Evolutionary conservation across 2,888 invertebrate genomes (phyloP), one percentile per base, ranked within the genome.

Genomic region (Acanthacorydalis orientalis): DNA sequence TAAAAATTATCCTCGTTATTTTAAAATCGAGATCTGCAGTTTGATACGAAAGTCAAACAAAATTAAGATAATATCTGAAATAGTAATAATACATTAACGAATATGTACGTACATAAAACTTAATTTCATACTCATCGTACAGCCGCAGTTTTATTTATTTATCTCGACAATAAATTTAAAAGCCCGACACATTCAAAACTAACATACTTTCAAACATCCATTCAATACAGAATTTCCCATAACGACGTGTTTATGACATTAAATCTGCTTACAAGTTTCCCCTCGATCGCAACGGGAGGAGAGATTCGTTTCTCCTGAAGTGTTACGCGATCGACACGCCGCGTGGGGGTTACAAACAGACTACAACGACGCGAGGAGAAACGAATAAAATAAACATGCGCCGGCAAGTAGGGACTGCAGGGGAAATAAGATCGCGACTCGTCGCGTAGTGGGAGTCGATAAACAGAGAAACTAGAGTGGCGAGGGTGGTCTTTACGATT

Each of bases 241-340:
- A 42, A 42, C 31, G 42, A 42, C 31, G 42, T 42, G 42, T 42
- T 42, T 42, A 42, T 42, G 31, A 42, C 42, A 31, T 31, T 42
- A 37, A 37, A 37, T 37, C 37, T 37, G 37, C 37, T 37, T 12
- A 42, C 42, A 42, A 12, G 31, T 42, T 42, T 42, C 42, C 42
- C 42, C 42, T 42, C 37, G 23, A 23, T 23, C 23, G 14, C 4
- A 14, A 7, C 37, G 10, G 7, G 10, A 37, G 37, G 37, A 14
- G 37, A 37, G 14, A 8, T 37, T 12, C 37, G 12, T 23, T 23
- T 37, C 37, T 37, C 37, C 37, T 37, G 12, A 4, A 37, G 4
- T 14, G 37, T 14, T 37, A n/a, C 12, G 23, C 23, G 23, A 23
- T 23, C 23, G 23, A 23, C 23, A 23, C 23, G 23, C 6, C 23